Evolutionary conservation across 2,113 vertebrate genomes (phyloP).

Genomic region (Takifugu flavidus): DNA sequence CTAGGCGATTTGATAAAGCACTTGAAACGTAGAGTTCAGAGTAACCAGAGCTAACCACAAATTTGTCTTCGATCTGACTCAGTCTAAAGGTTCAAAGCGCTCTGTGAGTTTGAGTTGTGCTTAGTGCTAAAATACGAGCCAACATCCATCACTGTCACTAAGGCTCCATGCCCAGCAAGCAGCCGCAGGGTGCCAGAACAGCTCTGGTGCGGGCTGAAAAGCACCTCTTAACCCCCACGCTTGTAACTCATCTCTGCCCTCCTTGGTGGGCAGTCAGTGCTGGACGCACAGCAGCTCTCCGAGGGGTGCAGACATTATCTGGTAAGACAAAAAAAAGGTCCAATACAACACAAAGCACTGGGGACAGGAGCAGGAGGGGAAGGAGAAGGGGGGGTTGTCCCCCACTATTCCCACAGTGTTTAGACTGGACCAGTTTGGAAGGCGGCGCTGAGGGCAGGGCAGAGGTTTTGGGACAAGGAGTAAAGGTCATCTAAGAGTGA

Average conservation of each 20-base stretch:
- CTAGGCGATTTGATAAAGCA: too few species aligned
- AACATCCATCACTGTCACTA: slow-evolving; percentile 34
- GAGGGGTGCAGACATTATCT: slow-evolving; percentile 61
- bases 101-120: slow-evolving; percentile 18
- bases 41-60: too few species aligned
- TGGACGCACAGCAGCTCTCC: slow-evolving; percentile 30
- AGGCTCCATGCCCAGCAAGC: slow-evolving; percentile 11
- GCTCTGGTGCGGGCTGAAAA: slow-evolving; percentile 13
- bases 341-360: slow-evolving; percentile 61
- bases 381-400: too few species aligned
- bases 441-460: slow-evolving; percentile 53
- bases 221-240: slow-evolving; percentile 20
- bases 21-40: too few species aligned
- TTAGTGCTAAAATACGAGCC: slow-evolving; percentile 12
- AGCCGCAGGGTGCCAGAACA: slow-evolving; percentile 20
- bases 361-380: slow-evolving; percentile 14
- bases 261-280: slow-evolving; percentile 25
- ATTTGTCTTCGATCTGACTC: background rate
- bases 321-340: slow-evolving; percentile 55
- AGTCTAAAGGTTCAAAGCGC: too few species aligned
- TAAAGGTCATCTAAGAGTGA: slow-evolving; percentile 50
- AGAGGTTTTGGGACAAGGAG: slow-evolving; percentile 55
- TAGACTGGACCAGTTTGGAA: slow-evolving; percentile 40
- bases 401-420: slow-evolving; percentile 65
- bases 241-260: slow-evolving; percentile 17